phyloP scores from a whole-genome alignment of 2,113 vertebrate genomes.

The Gymnorhina tibicen region DNA sequence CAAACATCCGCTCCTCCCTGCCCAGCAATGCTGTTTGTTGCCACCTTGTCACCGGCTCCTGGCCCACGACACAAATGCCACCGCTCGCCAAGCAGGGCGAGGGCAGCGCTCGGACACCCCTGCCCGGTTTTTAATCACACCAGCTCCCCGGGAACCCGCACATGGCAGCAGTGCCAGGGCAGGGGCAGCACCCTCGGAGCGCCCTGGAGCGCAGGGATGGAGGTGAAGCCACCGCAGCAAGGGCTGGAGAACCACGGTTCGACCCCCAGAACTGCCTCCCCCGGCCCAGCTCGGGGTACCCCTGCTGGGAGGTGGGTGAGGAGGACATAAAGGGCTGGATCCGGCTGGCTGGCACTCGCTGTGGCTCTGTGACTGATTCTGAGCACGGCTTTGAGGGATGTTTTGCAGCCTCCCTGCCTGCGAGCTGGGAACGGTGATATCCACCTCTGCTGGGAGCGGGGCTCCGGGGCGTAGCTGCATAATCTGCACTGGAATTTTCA shows the following conservation, averaged over 20 bases:
- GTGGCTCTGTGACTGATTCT: not conserved
- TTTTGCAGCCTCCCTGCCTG: not conserved
- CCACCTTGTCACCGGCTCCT: not conserved
- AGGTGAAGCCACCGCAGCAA: fast-evolving
- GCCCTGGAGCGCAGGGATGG: fast-evolving
- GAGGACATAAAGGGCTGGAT: not conserved
- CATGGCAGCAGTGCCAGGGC: not conserved
- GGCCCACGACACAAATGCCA: not conserved
- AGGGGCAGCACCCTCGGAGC: not conserved
- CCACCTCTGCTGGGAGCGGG: not conserved
- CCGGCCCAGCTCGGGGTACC: not conserved
- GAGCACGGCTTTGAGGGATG: fast-evolving
- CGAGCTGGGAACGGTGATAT: fast-evolving
- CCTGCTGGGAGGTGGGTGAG: not conserved
- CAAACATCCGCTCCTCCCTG: not conserved
- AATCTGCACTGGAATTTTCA: not conserved
- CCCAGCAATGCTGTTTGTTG: not conserved
- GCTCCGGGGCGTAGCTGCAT: not conserved
- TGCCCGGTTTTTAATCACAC: not conserved
- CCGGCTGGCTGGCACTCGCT: fast-evolving
- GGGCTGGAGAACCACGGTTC: not conserved
- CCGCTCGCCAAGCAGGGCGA: not conserved
- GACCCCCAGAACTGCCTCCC: not conserved
- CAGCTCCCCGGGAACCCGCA: not conserved
- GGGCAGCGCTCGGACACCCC: not conserved